phyloP scores from a whole-genome alignment of 2,888 invertebrate species.

The Morpho deidamia region DNA sequence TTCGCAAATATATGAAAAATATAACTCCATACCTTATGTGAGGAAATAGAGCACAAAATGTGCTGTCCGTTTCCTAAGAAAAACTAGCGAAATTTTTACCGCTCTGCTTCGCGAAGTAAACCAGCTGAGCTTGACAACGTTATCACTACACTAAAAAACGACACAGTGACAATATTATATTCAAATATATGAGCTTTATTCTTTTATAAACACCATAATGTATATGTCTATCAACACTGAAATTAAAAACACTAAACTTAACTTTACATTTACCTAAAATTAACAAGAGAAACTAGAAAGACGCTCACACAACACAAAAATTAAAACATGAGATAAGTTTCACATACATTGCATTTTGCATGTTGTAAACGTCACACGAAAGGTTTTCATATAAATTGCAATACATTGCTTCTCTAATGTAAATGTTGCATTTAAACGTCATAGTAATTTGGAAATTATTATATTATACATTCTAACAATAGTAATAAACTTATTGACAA shows the following conservation, averaged over 20 bases:
- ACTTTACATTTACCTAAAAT: conserved; percentile 17
- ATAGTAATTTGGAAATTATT: not conserved
- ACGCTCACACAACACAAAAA: conserved; percentile 26
- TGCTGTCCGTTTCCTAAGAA: conserved; percentile 58
- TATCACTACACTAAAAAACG: conserved; percentile 47
- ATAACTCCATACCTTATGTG: conserved; percentile 69
- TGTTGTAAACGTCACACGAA: conserved; percentile 10
- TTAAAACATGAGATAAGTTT: conserved; percentile 15
- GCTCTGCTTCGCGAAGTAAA: conserved; percentile 62
- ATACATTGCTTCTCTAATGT: conserved; percentile 16
- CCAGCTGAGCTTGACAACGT: conserved; percentile 75
- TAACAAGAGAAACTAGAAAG: conserved; percentile 18
- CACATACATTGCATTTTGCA: conserved; percentile 20
- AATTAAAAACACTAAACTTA: not conserved
- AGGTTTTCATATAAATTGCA: conserved; percentile 11
- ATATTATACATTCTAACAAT: too few relatives aligned
- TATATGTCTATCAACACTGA: not conserved
- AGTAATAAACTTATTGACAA: too few relatives aligned
- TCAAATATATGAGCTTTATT: not conserved
- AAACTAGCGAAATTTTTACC: conserved; percentile 71
- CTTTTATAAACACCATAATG: not conserved
- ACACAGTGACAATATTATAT: conserved; percentile 10
- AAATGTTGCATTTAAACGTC: not conserved
- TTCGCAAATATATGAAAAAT: conserved; percentile 30
- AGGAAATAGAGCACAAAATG: conserved; percentile 67